These are phyloP conservation scores for Astatotilapia flaviijosephi DNA, from an alignment of 2,113 vertebrate species.

Conservation along the genomic window DNA sequence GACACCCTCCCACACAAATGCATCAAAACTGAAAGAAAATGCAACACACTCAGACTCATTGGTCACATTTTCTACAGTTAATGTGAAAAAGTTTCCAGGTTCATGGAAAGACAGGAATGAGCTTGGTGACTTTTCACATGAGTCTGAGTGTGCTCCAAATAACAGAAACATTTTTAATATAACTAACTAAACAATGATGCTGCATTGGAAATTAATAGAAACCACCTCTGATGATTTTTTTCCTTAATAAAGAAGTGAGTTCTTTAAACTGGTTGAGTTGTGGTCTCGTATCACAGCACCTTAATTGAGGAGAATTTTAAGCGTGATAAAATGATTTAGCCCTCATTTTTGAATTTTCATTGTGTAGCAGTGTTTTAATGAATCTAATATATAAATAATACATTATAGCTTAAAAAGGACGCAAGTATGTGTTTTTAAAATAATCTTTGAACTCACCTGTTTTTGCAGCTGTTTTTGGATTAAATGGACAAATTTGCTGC, in stretches of 20 bases:
- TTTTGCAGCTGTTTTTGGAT: neutral
- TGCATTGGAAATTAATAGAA: neutral
- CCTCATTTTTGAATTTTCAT: neutral
- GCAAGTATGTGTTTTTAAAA: neutral
- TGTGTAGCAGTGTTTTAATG: neutral
- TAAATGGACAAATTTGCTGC: neutral
- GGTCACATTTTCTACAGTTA: neutral
- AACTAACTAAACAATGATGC: neutral
- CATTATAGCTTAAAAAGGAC: neutral
- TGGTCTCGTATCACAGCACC: neutral
- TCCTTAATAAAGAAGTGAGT: neutral
- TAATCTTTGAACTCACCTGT: neutral
- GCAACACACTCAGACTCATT: neutral
- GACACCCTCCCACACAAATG: neutral
- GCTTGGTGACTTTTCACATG: neutral
- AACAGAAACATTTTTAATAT: neutral
- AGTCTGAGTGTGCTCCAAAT: neutral
- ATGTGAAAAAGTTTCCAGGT: neutral
- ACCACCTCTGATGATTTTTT: neutral
- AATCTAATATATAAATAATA: neutral
- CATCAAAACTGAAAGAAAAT: neutral
- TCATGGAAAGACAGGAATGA: neutral
- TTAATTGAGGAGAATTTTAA: neutral
- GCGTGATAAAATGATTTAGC: neutral
- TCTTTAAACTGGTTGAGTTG: neutral